phyloP scores from a whole-genome alignment of 1,140 invertebrate species.

The Papilio aristodemus region DNA sequence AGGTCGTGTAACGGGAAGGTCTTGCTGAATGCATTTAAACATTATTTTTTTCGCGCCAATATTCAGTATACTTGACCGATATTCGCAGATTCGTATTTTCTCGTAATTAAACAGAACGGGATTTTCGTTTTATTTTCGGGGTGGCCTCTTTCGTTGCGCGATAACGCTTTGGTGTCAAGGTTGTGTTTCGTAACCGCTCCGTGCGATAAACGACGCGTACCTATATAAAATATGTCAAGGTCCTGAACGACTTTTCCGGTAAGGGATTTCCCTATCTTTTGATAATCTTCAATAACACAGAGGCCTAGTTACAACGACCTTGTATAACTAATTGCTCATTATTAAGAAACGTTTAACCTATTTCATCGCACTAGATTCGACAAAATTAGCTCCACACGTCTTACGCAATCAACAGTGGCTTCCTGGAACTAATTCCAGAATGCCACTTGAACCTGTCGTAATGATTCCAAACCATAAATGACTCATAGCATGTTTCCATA shows the following conservation, averaged over 20 bases:
- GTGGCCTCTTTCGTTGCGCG: slow-evolving; percentile 70
- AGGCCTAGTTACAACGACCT: slow-evolving; percentile 58
- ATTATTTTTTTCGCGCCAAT: slow-evolving; percentile 59
- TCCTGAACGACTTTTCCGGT: slow-evolving; percentile 56
- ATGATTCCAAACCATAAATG: slow-evolving; percentile 39
- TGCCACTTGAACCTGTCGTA: slow-evolving; percentile 37
- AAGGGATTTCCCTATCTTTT: slow-evolving; percentile 53
- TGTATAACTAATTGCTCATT: slow-evolving; percentile 72
- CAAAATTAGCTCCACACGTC: slow-evolving; percentile 43
- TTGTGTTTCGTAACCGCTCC: slow-evolving; percentile 64
- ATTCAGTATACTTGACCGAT: slow-evolving; percentile 74
- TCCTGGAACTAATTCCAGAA: slow-evolving; percentile 47
- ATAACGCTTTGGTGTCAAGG: slow-evolving; percentile 78
- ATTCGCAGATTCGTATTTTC: slow-evolving; percentile 57
- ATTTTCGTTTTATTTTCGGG: slow-evolving; percentile 64
- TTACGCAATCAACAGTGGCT: slow-evolving; percentile 47
- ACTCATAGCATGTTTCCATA: slow-evolving; percentile 35
- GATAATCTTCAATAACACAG: slow-evolving; percentile 48
- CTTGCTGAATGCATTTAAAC: slow-evolving; percentile 62
- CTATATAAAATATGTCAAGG: slow-evolving; percentile 66
- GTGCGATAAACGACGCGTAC: slow-evolving; percentile 48
- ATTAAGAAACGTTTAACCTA: slow-evolving; percentile 76
- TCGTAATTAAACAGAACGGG: slow-evolving; percentile 58
- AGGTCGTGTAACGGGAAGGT: slow-evolving; percentile 52
- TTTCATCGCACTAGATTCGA: slow-evolving; percentile 64